Evolutionary conservation across 1,140 invertebrate genomes (phyloP), one percentile per base, ranked within the genome.

Genomic region (Acyrthosiphon pisum): DNA sequence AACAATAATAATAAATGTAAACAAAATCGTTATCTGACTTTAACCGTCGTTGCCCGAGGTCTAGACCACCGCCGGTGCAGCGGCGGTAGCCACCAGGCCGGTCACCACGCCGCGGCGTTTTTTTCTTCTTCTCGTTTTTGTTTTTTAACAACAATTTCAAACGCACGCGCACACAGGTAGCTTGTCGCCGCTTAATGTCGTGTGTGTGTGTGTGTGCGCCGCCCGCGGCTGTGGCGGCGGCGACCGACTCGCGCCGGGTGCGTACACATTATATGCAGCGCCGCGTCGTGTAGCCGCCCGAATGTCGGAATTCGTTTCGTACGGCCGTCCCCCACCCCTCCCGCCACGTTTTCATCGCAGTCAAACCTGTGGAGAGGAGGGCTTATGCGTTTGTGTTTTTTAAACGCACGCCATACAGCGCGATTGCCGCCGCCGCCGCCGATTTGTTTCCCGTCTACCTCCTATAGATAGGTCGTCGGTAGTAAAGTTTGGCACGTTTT

Each of bases 271-370:
- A 44, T 44, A 22, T 11, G 46, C 26, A 14, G 46, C n/a, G 46
- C 22, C 22, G 41, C 6, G 41, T n/a, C 2, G 46, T 30, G n/a
- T 37, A 53, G 30, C 68, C n/a, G 90, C 68, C 30, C 68, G 56
- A 68, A 60, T 68, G 90, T 91, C 68, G 90, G 68, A 91, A 91
- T 91, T 91, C 90, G 90, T 91, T 35, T 46, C n/a, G 60, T 91
- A 6, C 60, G 3, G 11, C 30, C 56, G 56, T 81, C 68, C 20
- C 68, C 68, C 23, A 2, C 90, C 53, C 7, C 48, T n/a, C 41
- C 88, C 48, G 8, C 88, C 18, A 8, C 1, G 53, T 90, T 76
- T 6, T n/a, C 0, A 7, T 20, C 18, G 46, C 9, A 6, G 23
- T 23, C 87, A 0, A 76, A 18, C 14, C 50, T 35, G 23, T 35